These are phyloP conservation scores for Furnarius figulus DNA, from an alignment of 2,113 vertebrate species.

Conservation along the genomic window DNA sequence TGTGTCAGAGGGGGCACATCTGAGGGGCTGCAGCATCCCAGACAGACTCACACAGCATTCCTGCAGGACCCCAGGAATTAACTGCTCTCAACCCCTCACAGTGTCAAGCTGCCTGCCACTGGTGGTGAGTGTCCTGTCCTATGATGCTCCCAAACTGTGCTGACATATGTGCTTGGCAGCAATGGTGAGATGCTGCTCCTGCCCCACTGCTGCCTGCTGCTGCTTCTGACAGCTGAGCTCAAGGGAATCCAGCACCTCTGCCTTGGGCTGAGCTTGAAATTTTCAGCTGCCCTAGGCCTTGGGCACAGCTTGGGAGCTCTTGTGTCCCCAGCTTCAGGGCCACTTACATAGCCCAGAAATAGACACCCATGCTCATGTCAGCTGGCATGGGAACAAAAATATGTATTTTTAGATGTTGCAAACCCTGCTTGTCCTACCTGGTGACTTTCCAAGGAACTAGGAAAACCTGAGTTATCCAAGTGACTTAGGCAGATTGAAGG, in stretches of 20 bases:
- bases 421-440: neutral
- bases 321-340: neutral
- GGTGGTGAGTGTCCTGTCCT: neutral
- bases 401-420: neutral
- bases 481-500: neutral
- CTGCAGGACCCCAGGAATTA: neutral
- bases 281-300: neutral
- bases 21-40: neutral
- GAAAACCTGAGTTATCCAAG: neutral
- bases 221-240: neutral
- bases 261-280: neutral
- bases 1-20: neutral
- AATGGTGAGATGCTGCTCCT: neutral
- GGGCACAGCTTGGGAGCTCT: neutral
- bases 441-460: neutral
- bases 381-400: neutral
- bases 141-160: neutral
- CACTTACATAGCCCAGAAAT: neutral
- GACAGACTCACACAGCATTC: rapidly evolving
- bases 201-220: neutral
- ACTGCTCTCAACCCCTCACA: neutral
- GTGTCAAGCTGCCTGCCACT: neutral
- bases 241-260: neutral
- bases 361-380: neutral
- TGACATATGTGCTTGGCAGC: neutral